Conservation (phyloP, 2,113 vertebrate species). For the Petrocephalus microphthalmus region DNA sequence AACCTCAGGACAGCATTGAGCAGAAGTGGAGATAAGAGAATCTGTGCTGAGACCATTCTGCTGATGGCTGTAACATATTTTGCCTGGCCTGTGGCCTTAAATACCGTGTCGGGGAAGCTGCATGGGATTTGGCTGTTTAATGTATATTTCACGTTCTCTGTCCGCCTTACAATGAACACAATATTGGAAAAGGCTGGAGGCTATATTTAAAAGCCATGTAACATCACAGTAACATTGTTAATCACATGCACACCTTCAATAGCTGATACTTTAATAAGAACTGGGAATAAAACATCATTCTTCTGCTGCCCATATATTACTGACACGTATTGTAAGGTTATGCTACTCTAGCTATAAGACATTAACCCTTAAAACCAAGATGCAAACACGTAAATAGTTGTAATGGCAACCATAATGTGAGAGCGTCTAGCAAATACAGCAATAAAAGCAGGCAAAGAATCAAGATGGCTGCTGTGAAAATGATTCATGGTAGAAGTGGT, state of each 20-base stretch:
- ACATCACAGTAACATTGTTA: not conserved
- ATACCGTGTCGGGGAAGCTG: not conserved
- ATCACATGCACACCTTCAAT: not conserved
- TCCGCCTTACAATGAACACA: not conserved
- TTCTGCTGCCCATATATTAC: not conserved
- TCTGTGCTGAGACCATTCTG: not conserved
- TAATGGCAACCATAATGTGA: not conserved
- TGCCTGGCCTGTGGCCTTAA: not conserved
- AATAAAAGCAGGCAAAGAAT: not conserved
- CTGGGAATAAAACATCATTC: not conserved
- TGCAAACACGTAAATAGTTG: not conserved
- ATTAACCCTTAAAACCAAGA: not conserved
- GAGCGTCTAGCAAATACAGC: not conserved
- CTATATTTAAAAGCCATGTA: not conserved
- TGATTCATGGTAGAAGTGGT: too few relatives aligned
- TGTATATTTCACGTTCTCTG: too few relatives aligned
- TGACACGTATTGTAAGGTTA: not conserved
- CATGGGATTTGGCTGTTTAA: not conserved
- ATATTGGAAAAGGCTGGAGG: not conserved
- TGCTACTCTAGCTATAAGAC: not conserved
- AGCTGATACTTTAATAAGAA: not conserved
- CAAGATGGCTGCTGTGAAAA: too few relatives aligned
- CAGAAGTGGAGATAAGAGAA: not conserved
- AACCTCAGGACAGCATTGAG: constrained; percentile 6
- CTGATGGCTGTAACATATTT: not conserved